Evolutionary conservation across 2,113 vertebrate species (phyloP), one percentile per base, ranked within the genome.

Genomic region (Caretta caretta): DNA sequence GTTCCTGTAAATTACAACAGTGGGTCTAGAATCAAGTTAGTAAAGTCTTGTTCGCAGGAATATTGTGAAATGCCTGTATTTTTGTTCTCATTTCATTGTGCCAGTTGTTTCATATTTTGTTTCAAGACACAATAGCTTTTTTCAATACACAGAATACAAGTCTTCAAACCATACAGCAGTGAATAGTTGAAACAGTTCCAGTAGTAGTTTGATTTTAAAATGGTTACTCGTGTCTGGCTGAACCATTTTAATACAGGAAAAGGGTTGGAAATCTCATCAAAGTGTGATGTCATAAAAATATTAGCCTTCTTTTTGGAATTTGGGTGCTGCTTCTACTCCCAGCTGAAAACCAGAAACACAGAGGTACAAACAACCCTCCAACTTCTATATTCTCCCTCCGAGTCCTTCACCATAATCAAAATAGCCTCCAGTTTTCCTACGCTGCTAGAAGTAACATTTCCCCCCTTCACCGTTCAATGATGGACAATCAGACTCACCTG

Each of bases 51-150:
- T 42, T 84, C 42, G 35, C 57, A 24, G n/a, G 48, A 25, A 5
- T 51, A 5, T 56, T 12, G 1, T 53, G 29, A 29, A 80, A 75
- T 29, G 84, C 29, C 65, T 65, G 6, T 4, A 4, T 0, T 0
- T 48, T 49, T 57, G 4, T 80, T 72, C 25, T 1, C 0, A 0
- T 29, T 31, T 50, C 29, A 2, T 56, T 65, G 13, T 50, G 10
- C 10, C 57, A 83, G 22, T 13, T 59, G 53, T 38, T 87, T 48
- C 50, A 59, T 51, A 27, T 48, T 54, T 88, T 14, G 78, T 81
- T 57, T 56, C 38, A 86, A 49, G 11, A 46, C 51, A 4, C 14
- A 84, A 0, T 0, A 1, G 5, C n/a, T 54, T 16, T 16, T n/a
- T 38, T 19, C 8, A 48, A 11, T 6, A 49, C 42, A 49, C 4